phyloP scores from a whole-genome alignment of 1,140 invertebrate species.

The Drosophila quadrilineata region DNA sequence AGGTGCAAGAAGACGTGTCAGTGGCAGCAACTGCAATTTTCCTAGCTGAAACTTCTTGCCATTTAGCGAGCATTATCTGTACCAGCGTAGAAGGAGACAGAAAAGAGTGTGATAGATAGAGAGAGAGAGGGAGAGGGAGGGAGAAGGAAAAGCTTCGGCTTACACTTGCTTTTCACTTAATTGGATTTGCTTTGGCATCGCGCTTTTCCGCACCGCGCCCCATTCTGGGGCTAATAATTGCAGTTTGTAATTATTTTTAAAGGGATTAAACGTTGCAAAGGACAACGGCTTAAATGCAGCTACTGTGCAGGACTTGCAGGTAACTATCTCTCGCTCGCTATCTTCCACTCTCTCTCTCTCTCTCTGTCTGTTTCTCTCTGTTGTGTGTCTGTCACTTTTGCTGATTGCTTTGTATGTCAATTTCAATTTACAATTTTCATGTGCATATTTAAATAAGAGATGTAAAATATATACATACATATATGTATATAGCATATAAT shows the following conservation, averaged over 20 bases:
- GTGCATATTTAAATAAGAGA: constrained; percentile 34
- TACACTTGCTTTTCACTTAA: constrained; percentile 78
- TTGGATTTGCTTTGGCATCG: constrained; percentile 67
- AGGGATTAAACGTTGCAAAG: constrained; percentile 41
- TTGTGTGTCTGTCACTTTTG: not conserved
- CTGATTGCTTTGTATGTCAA: constrained; percentile 14
- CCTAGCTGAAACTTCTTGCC: constrained; percentile 26
- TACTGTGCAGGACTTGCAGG: not conserved
- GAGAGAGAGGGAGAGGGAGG: not conserved
- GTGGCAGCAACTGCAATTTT: constrained; percentile 29
- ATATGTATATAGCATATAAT: too few relatives aligned
- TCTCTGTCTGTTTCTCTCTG: not conserved
- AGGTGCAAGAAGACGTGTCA: constrained; percentile 29
- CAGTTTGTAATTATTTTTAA: constrained; percentile 75
- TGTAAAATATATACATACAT: constrained; percentile 24
- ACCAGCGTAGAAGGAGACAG: not conserved
- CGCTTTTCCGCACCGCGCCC: constrained; percentile 20
- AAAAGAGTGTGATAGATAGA: too few relatives aligned
- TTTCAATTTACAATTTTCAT: constrained; percentile 33
- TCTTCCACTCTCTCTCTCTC: not conserved
- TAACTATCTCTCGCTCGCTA: not conserved
- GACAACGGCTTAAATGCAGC: constrained; percentile 31
- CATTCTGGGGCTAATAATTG: constrained; percentile 68
- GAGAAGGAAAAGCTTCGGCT: constrained; percentile 56
- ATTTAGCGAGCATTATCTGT: constrained; percentile 53